Evolutionary conservation across 2,888 invertebrate genomes (phyloP).

Genomic region (Spicauda simplicius): DNA sequence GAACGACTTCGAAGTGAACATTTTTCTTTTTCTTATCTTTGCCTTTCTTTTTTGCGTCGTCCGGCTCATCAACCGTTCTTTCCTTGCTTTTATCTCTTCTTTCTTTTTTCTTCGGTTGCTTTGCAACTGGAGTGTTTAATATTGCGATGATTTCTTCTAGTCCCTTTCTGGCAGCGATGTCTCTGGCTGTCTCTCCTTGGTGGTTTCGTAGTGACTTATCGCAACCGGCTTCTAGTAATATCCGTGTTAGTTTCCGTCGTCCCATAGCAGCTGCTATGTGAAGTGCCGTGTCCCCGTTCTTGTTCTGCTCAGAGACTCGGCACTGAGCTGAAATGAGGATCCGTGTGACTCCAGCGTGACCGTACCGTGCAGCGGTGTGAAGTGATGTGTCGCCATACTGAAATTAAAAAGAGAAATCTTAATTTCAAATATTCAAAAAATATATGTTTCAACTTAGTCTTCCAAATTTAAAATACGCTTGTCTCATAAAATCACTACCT

Average conservation of each 20-base stretch:
- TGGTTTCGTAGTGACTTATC: conserved; percentile 88
- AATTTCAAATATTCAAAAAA: too few species aligned
- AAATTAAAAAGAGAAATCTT: conserved; percentile 48
- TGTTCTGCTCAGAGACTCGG: conserved; percentile 94
- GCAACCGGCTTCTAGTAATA: conserved; percentile 94
- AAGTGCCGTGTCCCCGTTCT: conserved; percentile 97
- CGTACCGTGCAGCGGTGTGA: conserved; percentile 97
- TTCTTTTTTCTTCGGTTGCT: conserved; percentile 73
- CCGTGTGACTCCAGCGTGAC: conserved; percentile 97
- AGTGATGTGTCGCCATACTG: conserved; percentile 98
- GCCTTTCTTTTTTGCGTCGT: conserved; percentile 72
- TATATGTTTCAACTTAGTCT: too few species aligned
- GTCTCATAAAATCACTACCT: too few species aligned
- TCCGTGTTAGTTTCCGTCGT: conserved; percentile 94
- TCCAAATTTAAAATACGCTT: too few species aligned
- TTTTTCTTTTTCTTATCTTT: conserved; percentile 81
- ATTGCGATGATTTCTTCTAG: conserved; percentile 93
- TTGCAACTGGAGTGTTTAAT: conserved; percentile 84
- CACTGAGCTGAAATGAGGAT: conserved; percentile 96
- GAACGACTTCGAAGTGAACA: conserved; percentile 78
- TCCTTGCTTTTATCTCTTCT: conserved; percentile 81
- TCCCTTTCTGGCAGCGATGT: conserved; percentile 95
- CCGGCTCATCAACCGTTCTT: conserved; percentile 82
- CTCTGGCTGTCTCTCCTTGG: conserved; percentile 94
- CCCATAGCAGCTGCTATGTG: conserved; percentile 98